These are phyloP conservation scores for Aurelia sp. DNA, from an alignment of 30 jellyfish, hydroid and myxozoan genomes.

Conservation along the genomic window DNA sequence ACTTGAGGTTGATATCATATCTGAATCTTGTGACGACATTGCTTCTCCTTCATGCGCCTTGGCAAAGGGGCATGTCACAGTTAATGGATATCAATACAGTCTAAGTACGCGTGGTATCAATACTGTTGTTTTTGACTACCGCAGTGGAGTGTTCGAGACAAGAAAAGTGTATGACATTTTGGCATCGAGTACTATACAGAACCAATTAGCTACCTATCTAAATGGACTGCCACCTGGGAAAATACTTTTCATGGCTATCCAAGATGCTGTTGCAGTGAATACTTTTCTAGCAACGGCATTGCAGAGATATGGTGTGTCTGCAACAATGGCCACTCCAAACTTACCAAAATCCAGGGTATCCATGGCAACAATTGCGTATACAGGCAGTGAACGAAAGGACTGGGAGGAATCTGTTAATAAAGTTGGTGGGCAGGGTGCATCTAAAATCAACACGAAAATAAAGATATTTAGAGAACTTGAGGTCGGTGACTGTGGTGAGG, in stretches of 20 bases:
- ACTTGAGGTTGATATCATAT: not conserved
- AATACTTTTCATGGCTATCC: slow-evolving; percentile 29
- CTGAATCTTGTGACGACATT: not conserved
- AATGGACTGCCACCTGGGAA: slow-evolving; percentile 25
- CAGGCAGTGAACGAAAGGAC: slow-evolving; percentile 38
- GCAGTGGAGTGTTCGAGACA: slow-evolving; percentile 48
- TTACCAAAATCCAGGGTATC: not conserved
- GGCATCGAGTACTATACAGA: not conserved
- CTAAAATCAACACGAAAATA: slow-evolving; percentile 4
- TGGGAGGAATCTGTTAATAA: slow-evolving; percentile 33
- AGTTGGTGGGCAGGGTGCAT: not conserved
- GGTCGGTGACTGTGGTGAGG: slow-evolving; percentile 47
- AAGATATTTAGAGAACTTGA: slow-evolving; percentile 17
- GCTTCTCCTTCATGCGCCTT: not conserved
- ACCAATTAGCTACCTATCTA: slow-evolving; percentile 7
- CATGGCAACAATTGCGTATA: slow-evolving; percentile 42
- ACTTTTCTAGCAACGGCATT: slow-evolving; percentile 16
- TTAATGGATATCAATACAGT: slow-evolving; percentile 45
- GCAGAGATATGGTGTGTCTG: slow-evolving; percentile 46
- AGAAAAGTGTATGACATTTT: slow-evolving; percentile 1
- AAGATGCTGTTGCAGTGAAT: not conserved
- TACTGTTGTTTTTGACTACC: slow-evolving; percentile 32
- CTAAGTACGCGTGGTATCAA: slow-evolving; percentile 29
- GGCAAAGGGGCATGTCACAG: slow-evolving; percentile 25
- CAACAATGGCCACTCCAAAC: slow-evolving; percentile 31